Percentiles rank a stretch among this genome's conserved stretches.
phyloP scores from a whole-genome alignment of 2,797 vertebrate species.

The Pseudochromis fuscus region DNA sequence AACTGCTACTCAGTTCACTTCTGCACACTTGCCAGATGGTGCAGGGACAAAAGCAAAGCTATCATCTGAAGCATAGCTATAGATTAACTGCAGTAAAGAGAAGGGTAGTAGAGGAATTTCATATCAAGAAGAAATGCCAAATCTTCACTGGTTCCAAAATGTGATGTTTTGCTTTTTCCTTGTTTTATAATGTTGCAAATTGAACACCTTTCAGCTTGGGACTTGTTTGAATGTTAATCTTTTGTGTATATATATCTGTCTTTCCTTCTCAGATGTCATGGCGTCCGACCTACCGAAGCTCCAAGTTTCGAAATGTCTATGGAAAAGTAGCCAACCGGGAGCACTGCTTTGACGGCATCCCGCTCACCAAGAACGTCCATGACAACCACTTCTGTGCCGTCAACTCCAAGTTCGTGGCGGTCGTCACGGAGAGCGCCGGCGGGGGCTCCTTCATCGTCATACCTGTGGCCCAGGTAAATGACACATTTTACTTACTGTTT shows the following conservation, averaged over 20 bases:
- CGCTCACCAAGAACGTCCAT: conserved; percentile 98
- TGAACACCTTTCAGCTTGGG: neutral
- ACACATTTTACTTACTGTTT: neutral
- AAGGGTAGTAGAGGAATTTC: neutral
- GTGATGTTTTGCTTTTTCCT: neutral
- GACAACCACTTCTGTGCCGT: conserved; percentile 99
- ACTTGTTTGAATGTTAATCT: neutral
- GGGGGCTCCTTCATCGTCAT: conserved; percentile 96
- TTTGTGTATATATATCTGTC: too few species aligned
- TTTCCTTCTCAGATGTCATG: conserved; percentile 94
- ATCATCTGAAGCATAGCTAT: neutral
- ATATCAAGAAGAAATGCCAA: neutral
- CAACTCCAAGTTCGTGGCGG: conserved; percentile 93
- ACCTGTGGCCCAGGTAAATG: conserved; percentile 92
- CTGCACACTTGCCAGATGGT: neutral
- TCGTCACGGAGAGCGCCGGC: conserved; percentile 95
- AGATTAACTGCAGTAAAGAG: neutral
- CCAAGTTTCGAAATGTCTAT: conserved; percentile 99
- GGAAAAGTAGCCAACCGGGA: conserved; percentile 96
- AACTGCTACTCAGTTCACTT: neutral
- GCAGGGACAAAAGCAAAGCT: neutral
- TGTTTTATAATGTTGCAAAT: neutral
- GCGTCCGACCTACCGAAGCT: conserved; percentile 99
- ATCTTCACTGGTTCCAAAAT: neutral
- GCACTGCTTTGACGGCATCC: conserved; percentile 95